Percentiles rank a stretch among this genome's conserved stretches.
Evolutionary conservation across 2,113 vertebrate species (phyloP).

Genomic region (Sisor rabdophorus): DNA sequence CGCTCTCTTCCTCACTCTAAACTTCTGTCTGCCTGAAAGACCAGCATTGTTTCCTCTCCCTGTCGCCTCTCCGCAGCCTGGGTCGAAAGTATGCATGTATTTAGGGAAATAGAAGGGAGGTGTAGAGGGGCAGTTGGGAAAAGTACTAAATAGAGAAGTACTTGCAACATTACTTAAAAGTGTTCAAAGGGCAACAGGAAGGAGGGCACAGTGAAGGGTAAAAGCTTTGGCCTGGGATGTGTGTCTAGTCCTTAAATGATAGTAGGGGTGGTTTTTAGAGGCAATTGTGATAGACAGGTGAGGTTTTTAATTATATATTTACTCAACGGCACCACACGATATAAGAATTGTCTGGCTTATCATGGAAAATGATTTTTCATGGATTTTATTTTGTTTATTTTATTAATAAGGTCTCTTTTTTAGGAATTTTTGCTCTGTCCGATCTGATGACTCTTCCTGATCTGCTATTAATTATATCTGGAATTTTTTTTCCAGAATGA

Average conservation of each 20-base stretch:
- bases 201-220: conserved; percentile 44
- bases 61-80: conserved; percentile 69
- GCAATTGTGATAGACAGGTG: not conserved
- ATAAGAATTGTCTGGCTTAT: conserved; percentile 60
- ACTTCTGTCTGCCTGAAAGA: conserved; percentile 71
- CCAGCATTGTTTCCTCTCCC: conserved; percentile 75
- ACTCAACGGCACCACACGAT: conserved; percentile 45
- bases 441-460: not conserved
- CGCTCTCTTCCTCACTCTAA: conserved; percentile 58
- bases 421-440: not conserved
- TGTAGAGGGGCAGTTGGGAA: conserved; percentile 42
- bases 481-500: too few relatives aligned
- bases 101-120: conserved; percentile 65
- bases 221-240: conserved; percentile 24
- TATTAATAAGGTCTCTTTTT: conserved; percentile 24
- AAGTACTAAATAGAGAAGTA: conserved; percentile 25
- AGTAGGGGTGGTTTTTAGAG: conserved; percentile 24
- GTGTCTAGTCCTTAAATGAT: conserved; percentile 41
- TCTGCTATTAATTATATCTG: not conserved
- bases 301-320: conserved; percentile 53
- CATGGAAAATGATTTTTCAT: conserved; percentile 55
- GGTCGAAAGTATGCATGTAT: conserved; percentile 76
- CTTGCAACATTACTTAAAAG: conserved; percentile 30
- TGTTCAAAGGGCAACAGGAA: conserved; percentile 36
- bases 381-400: conserved; percentile 63